Evolutionary conservation across 2,113 vertebrate genomes (phyloP).

Genomic region (Condylura cristata): DNA sequence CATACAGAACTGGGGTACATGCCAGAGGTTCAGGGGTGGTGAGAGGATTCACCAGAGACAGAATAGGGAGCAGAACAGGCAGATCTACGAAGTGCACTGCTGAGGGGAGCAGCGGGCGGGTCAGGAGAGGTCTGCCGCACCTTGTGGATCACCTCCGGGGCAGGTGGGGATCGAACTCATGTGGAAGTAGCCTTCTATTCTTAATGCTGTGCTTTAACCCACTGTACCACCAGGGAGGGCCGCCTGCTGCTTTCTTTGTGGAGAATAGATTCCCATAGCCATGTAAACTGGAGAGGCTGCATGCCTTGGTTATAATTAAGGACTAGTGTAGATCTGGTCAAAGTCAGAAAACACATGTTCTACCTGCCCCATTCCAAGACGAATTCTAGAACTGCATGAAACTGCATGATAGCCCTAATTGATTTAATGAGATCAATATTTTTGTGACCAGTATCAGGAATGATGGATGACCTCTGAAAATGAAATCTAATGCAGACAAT

Average conservation of each 20-base stretch:
- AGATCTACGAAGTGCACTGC: too few species aligned
- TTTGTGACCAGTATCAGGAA: background rate
- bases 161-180: too few species aligned
- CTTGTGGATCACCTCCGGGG: too few species aligned
- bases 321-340: background rate
- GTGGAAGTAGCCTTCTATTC: too few species aligned
- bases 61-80: too few species aligned
- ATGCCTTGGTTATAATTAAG: background rate
- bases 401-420: background rate
- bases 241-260: slow-evolving; percentile 64
- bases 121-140: too few species aligned
- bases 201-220: too few species aligned
- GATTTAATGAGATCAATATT: slow-evolving; percentile 17
- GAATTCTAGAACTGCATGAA: slow-evolving; percentile 13
- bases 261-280: slow-evolving; percentile 33
- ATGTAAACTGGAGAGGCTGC: background rate
- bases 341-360: slow-evolving; percentile 14
- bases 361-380: background rate
- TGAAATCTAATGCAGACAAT: background rate
- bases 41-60: too few species aligned
- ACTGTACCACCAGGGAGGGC: too few species aligned
- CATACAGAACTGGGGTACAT: too few species aligned
- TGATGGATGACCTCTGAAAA: background rate
- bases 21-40: too few species aligned
- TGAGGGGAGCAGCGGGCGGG: too few species aligned